phyloP scores from a whole-genome alignment of 1,140 invertebrate genomes.

The Rhopalosiphum padi region DNA sequence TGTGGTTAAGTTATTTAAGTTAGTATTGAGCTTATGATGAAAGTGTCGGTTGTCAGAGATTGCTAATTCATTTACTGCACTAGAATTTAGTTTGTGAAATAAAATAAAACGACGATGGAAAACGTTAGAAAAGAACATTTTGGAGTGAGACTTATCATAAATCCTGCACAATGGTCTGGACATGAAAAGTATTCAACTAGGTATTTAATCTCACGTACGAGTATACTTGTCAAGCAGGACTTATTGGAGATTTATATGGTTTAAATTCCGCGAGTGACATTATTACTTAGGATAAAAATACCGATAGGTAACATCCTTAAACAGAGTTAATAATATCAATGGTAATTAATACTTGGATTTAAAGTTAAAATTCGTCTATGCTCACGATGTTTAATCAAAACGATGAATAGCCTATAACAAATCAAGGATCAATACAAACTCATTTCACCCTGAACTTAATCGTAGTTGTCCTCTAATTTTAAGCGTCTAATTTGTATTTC shows the following conservation, averaged over 20 bases:
- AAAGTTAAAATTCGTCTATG: not conserved
- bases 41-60: not conserved
- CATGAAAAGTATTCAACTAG: slow-evolving; percentile 2
- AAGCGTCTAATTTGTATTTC: not conserved
- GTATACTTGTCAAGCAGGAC: not conserved
- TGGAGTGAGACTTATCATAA: not conserved
- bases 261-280: not conserved
- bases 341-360: not conserved
- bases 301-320: not conserved
- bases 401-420: not conserved
- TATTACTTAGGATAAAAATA: not conserved
- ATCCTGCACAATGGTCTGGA: not conserved
- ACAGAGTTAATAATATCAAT: not conserved
- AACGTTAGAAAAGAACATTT: not conserved
- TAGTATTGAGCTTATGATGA: not conserved
- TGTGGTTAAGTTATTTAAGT: not conserved
- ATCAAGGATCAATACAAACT: not conserved
- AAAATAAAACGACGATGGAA: not conserved
- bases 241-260: not conserved
- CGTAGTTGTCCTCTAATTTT: not conserved
- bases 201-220: not conserved
- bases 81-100: not conserved
- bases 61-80: slow-evolving; percentile 11
- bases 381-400: not conserved
- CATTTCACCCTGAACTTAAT: not conserved